Conservation (phyloP, 2,797 vertebrate genomes). For the Spatula clypeata region DNA sequence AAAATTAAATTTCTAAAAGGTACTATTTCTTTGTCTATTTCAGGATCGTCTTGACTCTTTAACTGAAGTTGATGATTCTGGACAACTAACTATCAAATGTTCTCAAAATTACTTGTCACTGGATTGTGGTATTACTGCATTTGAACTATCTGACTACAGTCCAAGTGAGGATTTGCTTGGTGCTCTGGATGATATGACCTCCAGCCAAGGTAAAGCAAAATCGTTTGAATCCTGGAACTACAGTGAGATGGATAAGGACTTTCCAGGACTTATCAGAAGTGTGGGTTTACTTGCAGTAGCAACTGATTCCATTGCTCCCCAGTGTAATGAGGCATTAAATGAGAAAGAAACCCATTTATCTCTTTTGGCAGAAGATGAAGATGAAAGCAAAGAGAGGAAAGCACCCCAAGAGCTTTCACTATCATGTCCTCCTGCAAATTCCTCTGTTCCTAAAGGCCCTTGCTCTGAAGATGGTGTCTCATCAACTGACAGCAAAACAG, state of each 20-base stretch:
- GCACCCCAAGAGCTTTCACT: constrained; percentile 5
- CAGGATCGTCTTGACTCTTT: constrained; percentile 95
- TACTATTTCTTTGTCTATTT: constrained; percentile 65
- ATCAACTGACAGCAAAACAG: not conserved
- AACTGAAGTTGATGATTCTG: constrained; percentile 96
- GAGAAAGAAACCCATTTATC: constrained; percentile 56
- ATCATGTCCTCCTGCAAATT: not conserved
- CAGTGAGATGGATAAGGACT: constrained; percentile 88
- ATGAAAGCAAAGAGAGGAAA: constrained; percentile 36
- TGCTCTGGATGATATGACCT: constrained; percentile 82
- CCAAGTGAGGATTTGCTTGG: constrained; percentile 90
- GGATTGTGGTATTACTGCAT: constrained; percentile 98
- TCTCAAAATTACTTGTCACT: constrained; percentile 97
- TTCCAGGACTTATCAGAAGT: constrained; percentile 88
- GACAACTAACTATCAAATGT: constrained; percentile 98
- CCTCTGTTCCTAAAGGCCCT: constrained; percentile 43
- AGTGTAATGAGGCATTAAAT: constrained; percentile 68
- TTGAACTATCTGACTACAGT: constrained; percentile 96
- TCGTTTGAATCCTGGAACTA: constrained; percentile 85
- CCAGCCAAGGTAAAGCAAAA: constrained; percentile 77
- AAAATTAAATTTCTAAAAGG: constrained; percentile 19
- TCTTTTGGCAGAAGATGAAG: constrained; percentile 48
- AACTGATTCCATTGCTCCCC: constrained; percentile 77
- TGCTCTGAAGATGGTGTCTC: constrained; percentile 37
- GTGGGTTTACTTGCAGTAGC: constrained; percentile 88